These are phyloP conservation scores for Lycophotia porphyrea DNA, from an alignment of 2,888 invertebrate genomes.

Conservation along the genomic window DNA sequence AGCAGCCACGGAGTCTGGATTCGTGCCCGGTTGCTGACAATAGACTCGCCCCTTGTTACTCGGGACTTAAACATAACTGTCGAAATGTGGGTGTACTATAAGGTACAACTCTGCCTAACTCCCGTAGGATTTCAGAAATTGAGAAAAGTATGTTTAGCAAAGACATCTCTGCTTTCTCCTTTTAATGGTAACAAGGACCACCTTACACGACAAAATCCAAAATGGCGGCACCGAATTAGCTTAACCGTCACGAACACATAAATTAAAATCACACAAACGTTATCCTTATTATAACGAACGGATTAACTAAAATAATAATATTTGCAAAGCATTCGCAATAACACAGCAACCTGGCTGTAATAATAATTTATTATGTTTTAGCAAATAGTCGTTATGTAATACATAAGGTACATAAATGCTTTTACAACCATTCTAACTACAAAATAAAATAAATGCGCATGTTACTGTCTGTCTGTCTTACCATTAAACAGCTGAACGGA, in stretches of 20 bases:
- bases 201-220: conserved; percentile 21
- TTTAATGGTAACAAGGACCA: background rate
- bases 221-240: conserved; percentile 36
- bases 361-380: conserved; percentile 40
- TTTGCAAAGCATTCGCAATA: conserved; percentile 44
- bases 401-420: conserved; percentile 1
- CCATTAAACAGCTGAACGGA: background rate
- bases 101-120: background rate
- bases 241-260: conserved; percentile 44
- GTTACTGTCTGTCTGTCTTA: background rate
- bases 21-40: background rate
- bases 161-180: background rate
- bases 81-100: background rate
- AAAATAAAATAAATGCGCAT: background rate
- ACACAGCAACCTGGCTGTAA: conserved; percentile 19
- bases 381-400: conserved; percentile 32
- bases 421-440: background rate
- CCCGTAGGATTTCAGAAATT: background rate
- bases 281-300: conserved; percentile 58
- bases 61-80: background rate
- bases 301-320: conserved; percentile 50
- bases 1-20: background rate
- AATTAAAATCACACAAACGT: conserved; percentile 52
- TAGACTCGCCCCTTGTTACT: background rate
- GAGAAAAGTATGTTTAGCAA: rapidly evolving